Conservation (phyloP, 35 echinoderm and acorn worm genomes). For the Apostichopus japonicus region DNA sequence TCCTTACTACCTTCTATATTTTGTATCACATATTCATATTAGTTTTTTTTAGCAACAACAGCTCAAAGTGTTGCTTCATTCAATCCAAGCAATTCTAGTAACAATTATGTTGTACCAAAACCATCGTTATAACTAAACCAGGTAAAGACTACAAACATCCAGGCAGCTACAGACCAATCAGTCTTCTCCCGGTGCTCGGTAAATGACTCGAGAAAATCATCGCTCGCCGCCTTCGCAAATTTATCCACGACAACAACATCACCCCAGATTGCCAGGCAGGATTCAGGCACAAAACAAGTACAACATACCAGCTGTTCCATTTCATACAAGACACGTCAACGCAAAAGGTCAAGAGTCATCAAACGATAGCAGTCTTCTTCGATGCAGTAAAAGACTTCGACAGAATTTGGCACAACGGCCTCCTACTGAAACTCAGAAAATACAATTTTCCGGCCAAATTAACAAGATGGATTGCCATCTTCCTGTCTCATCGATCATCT, state of each 20-base stretch:
- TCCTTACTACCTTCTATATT: no score
- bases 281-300: background rate
- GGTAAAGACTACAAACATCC: constrained; percentile 5
- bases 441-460: no score
- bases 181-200: constrained; percentile 9
- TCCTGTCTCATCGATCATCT: background rate
- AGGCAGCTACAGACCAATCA: constrained; percentile 39
- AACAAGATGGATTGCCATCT: background rate
- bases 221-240: background rate
- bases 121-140: constrained; percentile 34
- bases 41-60: no score
- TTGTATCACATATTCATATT: no score
- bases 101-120: no score
- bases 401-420: constrained; percentile 37
- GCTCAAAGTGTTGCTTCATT: no score
- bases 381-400: constrained; percentile 48
- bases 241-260: background rate
- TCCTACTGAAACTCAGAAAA: no score
- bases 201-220: constrained; percentile 40
- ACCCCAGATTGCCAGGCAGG: constrained; percentile 6
- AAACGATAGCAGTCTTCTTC: background rate
- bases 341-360: background rate
- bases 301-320: constrained; percentile 1
- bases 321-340: background rate
- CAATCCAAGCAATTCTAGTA: no score